These are phyloP conservation scores for Anoplolepis gracilipes DNA, from an alignment of 1,140 invertebrate species.

Conservation along the genomic window DNA sequence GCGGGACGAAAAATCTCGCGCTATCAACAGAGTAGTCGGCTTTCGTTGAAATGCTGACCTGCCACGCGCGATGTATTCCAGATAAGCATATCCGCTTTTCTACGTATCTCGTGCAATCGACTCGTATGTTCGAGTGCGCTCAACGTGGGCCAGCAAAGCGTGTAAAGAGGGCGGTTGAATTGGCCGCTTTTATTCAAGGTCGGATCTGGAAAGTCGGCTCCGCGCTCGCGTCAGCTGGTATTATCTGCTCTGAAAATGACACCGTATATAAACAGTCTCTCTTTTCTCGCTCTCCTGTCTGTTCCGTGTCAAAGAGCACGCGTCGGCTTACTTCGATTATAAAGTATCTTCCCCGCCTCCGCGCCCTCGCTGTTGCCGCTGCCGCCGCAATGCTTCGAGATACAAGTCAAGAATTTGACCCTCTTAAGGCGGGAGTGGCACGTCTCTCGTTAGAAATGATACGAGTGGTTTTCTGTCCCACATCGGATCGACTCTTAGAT, in stretches of 20 bases:
- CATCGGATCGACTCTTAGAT: conserved; percentile 51
- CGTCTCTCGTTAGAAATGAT: conserved; percentile 61
- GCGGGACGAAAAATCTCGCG: conserved; percentile 29
- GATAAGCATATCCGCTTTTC: conserved; percentile 52
- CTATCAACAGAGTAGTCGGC: conserved; percentile 49
- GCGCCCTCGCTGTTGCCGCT: neutral
- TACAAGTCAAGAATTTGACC: conserved; percentile 64
- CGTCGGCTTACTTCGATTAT: conserved; percentile 62
- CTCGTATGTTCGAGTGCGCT: conserved; percentile 21
- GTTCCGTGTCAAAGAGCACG: conserved; percentile 52
- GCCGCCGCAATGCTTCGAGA: conserved; percentile 19
- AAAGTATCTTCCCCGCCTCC: conserved; percentile 54
- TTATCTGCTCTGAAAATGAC: conserved; percentile 64
- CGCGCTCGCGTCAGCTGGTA: conserved; percentile 48
- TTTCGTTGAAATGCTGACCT: conserved; percentile 54
- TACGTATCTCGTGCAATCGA: conserved; percentile 43
- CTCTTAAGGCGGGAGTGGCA: conserved; percentile 60
- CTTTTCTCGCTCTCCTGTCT: conserved; percentile 38
- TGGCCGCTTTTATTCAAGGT: conserved; percentile 62
- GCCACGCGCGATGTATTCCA: conserved; percentile 61
- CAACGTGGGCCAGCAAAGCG: conserved; percentile 49
- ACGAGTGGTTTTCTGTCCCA: conserved; percentile 59
- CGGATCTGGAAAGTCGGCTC: conserved; percentile 65
- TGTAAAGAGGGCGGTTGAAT: conserved; percentile 60
- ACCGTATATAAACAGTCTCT: conserved; percentile 46